A percentile compares a stretch with the other conserved stretches of the same genome.
Evolutionary conservation across 1,140 invertebrate genomes (phyloP).

Genomic region (Diabrotica virgifera): DNA sequence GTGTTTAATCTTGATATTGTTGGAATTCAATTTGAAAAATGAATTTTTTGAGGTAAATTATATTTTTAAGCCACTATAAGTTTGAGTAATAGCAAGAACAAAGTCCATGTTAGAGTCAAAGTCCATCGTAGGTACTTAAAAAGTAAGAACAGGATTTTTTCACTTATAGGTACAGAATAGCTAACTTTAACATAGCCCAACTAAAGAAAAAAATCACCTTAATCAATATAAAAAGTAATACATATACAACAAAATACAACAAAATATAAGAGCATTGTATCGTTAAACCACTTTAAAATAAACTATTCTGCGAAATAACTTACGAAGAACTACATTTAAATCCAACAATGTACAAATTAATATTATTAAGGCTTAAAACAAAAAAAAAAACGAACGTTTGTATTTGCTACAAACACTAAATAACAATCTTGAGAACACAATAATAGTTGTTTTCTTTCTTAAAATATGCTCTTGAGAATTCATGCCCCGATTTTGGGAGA

Average conservation of each 20-base stretch:
- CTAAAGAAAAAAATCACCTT: not conserved
- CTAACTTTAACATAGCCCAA: conserved; percentile 22
- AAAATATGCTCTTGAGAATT: not conserved
- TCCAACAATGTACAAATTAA: conserved; percentile 20
- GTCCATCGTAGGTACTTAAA: no score
- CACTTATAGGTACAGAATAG: conserved; percentile 18
- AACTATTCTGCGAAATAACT: conserved; percentile 21
- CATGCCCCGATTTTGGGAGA: no score
- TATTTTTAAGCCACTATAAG: no score
- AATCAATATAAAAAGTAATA: conserved; percentile 12
- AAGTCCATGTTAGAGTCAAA: no score
- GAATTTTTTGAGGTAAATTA: no score
- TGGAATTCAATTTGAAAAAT: no score
- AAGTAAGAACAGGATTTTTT: not conserved
- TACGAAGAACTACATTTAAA: conserved; percentile 6
- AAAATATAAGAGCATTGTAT: conserved; percentile 16
- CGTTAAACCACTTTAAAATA: conserved; percentile 17
- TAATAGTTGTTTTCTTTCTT: conserved; percentile 7
- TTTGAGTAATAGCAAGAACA: no score
- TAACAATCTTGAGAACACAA: conserved; percentile 22
- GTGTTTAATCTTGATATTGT: no score
- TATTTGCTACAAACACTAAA: conserved; percentile 14
- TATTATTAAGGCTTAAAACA: conserved; percentile 7
- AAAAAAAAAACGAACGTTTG: conserved; percentile 18
- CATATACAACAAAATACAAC: conserved; percentile 19